Base-by-base conservation (phyloP, 2,113 vertebrate genomes). In the Conger conger region DNA sequence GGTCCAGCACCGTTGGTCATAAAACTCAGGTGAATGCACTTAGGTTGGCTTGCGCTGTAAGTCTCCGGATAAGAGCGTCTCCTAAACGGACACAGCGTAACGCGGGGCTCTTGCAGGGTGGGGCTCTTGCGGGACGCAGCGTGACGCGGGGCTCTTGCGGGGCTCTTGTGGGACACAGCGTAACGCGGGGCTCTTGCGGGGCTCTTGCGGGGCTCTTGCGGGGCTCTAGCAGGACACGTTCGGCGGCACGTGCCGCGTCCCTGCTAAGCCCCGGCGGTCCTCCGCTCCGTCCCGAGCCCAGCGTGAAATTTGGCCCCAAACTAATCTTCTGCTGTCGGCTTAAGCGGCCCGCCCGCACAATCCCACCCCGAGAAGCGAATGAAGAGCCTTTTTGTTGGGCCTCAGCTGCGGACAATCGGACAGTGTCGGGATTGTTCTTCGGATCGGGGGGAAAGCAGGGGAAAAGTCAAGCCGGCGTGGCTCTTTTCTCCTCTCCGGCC, bases 321-420 rank as follows among this genome's bases (percentile, higher is more conserved):
- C 83, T 20, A 35, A 20, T 54, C 76, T 78, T 76, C 77, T 35
- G 77, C 78, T 78, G 76, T 83, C 82, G 77, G 82, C 82, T 83
- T 78, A 78, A 83, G 82, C 37, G 35, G 53, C 82, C 54, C 35
- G 82, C 36, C 63, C 36, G 82, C 27, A 45, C 54, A 37, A 83
- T 54, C 54, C 57, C 57, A 3, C 68, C 50, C 82, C 82, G 2
- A 79, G 38, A 37, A 20, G 76, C 27, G 18, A 20, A 42, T 63
- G 83, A 84, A 80, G 54, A 80, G 77, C 2, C 83, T 50, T 84
- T 84, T 27, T 84, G 83, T 80, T 63, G 6, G n/a, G 54, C 76
- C 13, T 13, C 20, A 33, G 42, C 16, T 2, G 77, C 36, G 82
- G 13, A 45, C 63, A 83, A 76, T 40, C 27, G 60, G 82, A 83